Evolutionary conservation across 2,113 vertebrate species (phyloP), one percentile per base, ranked within the genome.

Genomic region (Natator depressus): DNA sequence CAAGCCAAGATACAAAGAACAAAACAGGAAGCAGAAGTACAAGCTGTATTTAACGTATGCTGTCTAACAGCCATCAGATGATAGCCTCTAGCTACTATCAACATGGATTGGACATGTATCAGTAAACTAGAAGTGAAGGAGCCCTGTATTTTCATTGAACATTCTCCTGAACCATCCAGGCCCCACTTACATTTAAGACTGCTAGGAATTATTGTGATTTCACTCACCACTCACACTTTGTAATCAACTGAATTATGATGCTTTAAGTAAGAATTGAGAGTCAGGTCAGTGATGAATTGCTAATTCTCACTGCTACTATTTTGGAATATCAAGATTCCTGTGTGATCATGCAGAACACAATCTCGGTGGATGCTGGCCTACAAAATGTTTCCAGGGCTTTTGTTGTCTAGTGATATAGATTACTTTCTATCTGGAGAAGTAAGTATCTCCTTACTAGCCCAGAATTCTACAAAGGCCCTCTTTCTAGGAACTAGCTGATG

Each of bases 151-250:
- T n/a, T 25, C 10, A 1, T 1, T 81, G 42, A 47, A 19, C 22
- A 31, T n/a, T 22, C 78, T 54, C 19, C 20, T 54, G 22, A 47
- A 55, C 51, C 72, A 57, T 0, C 0, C 22, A 65, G 55, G 6
- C 65, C 46, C 49, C 12, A 9, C 7, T 46, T 76, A 53, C 46
- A 35, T 72, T 81, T 85, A 53, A 75, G 82, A 89, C 85, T 13
- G 3, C 0, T 29, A 2, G 0, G 50, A 87, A 75, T 38, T 54
- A 51, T 2, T 47, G 42, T 78, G 42, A n/a, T 7, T 83, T 82
- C 54, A 47, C n/a, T 80, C 50, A 62, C 20, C 31, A n/a, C 6
- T 12, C 24, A 5, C 46, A 24, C 29, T 25, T 85, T 27, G 42
- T 27, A 22, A 72, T 38, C 75, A 76, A 76, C 38, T 46, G 75